Conservation (phyloP, 1,140 invertebrate genomes). For the Pseudomyrmex sp. region DNA sequence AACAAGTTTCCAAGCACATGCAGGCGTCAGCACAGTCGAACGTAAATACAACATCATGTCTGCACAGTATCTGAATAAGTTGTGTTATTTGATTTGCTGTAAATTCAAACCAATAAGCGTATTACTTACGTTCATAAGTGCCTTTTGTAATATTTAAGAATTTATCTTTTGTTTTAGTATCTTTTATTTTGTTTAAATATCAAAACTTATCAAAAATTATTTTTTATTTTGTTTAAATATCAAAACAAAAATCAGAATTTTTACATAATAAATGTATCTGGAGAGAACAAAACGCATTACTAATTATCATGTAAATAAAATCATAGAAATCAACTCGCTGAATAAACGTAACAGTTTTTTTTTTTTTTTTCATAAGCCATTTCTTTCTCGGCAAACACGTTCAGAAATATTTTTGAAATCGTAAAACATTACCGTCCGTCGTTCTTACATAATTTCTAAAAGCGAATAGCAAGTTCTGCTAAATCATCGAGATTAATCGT, state of each 20-base stretch:
- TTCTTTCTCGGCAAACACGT: not conserved
- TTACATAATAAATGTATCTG: too few relatives aligned
- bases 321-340: not conserved
- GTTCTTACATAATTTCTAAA: not conserved
- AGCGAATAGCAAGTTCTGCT: slow-evolving; percentile 24
- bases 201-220: too few relatives aligned
- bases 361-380: not conserved
- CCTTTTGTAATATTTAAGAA: too few relatives aligned
- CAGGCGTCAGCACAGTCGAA: not conserved
- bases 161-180: too few relatives aligned
- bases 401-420: slow-evolving; percentile 6
- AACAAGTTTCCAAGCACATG: not conserved
- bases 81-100: too few relatives aligned
- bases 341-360: not conserved
- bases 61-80: too few relatives aligned
- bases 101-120: not conserved
- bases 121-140: too few relatives aligned
- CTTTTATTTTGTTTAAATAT: too few relatives aligned
- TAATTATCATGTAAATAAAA: too few relatives aligned
- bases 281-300: too few relatives aligned
- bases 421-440: not conserved
- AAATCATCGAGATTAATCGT: slow-evolving; percentile 50
- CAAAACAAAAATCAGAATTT: too few relatives aligned
- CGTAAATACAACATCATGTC: not conserved
- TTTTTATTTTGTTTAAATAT: too few relatives aligned